Percentiles rank a stretch among this genome's conserved stretches.
phyloP scores from a whole-genome alignment of 2,888 invertebrate species.

The Nymphalis urticae region DNA sequence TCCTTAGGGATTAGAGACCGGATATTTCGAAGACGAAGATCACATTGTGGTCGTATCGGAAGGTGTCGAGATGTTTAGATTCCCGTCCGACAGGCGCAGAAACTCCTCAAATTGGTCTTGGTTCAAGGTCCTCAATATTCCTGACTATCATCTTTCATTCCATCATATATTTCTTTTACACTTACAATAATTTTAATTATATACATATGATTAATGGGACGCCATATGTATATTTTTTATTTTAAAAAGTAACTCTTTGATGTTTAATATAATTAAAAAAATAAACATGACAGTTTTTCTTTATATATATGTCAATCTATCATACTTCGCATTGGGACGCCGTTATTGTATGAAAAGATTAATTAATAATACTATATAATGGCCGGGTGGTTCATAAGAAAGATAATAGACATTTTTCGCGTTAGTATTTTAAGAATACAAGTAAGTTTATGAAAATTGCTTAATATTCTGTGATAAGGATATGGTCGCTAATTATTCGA shows the following conservation, averaged over 20 bases:
- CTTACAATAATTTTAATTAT: constrained; percentile 7
- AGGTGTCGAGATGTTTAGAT: constrained; percentile 84
- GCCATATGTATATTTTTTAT: constrained; percentile 29
- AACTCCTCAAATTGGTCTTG: constrained; percentile 85
- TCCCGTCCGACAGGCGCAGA: constrained; percentile 82
- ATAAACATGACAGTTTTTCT: constrained; percentile 18
- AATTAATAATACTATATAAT: constrained; percentile 42
- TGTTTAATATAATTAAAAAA: constrained; percentile 16
- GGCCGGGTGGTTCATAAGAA: constrained; percentile 59
- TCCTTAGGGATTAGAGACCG: constrained; percentile 80
- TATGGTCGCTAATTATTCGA: constrained; percentile 20
- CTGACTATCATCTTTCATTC: constrained; percentile 69
- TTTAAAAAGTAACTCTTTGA: constrained; percentile 31
- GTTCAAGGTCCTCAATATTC: constrained; percentile 83
- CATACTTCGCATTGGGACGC: constrained; percentile 18
- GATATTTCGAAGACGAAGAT: constrained; percentile 83
- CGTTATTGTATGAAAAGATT: constrained; percentile 22
- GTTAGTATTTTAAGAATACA: constrained; percentile 49
- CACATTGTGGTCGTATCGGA: constrained; percentile 83
- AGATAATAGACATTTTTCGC: constrained; percentile 50
- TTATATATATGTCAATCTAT: constrained; percentile 30
- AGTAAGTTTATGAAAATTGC: constrained; percentile 13
- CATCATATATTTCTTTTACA: constrained; percentile 61
- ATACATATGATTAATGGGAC: constrained; percentile 25
- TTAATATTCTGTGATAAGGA: constrained; percentile 9